Conservation (phyloP, 2,888 invertebrate species). For the Agonum fuliginosum region DNA sequence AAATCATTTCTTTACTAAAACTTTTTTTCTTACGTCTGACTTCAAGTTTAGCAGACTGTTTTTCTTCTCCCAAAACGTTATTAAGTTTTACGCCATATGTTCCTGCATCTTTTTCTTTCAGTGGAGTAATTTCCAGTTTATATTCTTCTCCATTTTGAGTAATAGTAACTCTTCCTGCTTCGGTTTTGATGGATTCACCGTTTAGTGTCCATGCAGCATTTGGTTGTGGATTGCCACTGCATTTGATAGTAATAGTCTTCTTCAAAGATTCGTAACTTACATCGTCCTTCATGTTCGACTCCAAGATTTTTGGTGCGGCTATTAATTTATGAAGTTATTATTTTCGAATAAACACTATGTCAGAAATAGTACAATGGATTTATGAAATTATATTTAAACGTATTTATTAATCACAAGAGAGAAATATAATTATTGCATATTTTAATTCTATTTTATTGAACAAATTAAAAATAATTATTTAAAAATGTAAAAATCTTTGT, state of each 20-base stretch:
- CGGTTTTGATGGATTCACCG: conserved; percentile 81
- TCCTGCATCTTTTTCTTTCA: conserved; percentile 84
- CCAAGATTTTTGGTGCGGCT: conserved; percentile 84
- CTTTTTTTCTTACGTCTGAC: conserved; percentile 79
- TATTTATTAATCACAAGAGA: conserved; percentile 36
- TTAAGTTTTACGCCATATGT: conserved; percentile 87
- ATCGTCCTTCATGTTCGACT: conserved; percentile 83
- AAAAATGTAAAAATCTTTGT: no score
- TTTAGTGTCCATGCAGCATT: conserved; percentile 87
- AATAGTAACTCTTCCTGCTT: conserved; percentile 77
- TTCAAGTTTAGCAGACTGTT: conserved; percentile 82
- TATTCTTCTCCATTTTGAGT: conserved; percentile 82
- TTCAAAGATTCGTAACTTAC: conserved; percentile 88
- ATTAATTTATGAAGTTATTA: conserved; percentile 57
- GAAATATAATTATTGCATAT: conserved; percentile 7
- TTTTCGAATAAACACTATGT: not conserved
- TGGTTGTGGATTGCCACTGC: conserved; percentile 85
- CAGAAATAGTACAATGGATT: not conserved
- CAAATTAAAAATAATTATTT: no score
- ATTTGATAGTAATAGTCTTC: conserved; percentile 85
- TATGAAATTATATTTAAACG: conserved; percentile 23
- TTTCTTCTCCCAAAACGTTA: conserved; percentile 89
- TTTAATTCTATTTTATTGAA: not conserved
- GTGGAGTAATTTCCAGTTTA: conserved; percentile 82
- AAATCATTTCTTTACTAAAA: not conserved